These are phyloP conservation scores for Microplitis deprimator DNA, from an alignment of 2,888 invertebrate species.

Conservation along the genomic window DNA sequence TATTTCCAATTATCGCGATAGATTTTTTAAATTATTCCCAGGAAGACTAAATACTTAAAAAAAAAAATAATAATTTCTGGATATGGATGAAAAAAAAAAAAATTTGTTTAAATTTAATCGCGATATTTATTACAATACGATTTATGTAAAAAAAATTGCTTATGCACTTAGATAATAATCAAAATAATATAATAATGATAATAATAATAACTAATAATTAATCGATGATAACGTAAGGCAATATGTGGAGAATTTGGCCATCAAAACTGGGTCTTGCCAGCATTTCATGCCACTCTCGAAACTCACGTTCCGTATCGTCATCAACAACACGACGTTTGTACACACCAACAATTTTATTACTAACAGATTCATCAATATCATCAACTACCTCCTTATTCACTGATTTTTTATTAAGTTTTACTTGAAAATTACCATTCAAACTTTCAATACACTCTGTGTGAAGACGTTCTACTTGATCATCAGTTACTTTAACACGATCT, in stretches of 20 bases:
- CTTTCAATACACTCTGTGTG: slow-evolving; percentile 64
- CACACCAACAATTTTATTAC: slow-evolving; percentile 46
- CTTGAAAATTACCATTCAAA: slow-evolving; percentile 68
- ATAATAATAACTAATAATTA: slow-evolving; percentile 65
- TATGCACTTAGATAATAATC: slow-evolving; percentile 16
- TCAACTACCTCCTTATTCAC: slow-evolving; percentile 28
- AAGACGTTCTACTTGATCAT: slow-evolving; percentile 64
- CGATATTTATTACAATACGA: not conserved
- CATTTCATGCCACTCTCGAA: slow-evolving; percentile 94
- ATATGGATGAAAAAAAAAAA: not conserved
- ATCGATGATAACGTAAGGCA: slow-evolving; percentile 98
- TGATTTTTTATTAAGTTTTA: slow-evolving; percentile 52
- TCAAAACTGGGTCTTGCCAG: slow-evolving; percentile 81
- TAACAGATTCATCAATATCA: slow-evolving; percentile 48
- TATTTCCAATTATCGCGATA: not conserved
- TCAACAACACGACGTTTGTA: slow-evolving; percentile 54
- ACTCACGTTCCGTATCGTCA: slow-evolving; percentile 72
- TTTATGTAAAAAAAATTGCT: not conserved
- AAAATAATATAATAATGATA: not conserved
- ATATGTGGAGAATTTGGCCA: slow-evolving; percentile 87
- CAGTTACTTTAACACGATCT: slow-evolving; percentile 54
- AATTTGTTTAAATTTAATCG: slow-evolving; percentile 11
- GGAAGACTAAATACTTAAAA: not conserved
- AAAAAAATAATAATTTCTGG: not conserved
- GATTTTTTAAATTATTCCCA: not conserved